Evolutionary conservation across 2,888 invertebrate genomes (phyloP), one percentile per base, ranked within the genome.

Genomic region (Drosophila ezoana): DNA sequence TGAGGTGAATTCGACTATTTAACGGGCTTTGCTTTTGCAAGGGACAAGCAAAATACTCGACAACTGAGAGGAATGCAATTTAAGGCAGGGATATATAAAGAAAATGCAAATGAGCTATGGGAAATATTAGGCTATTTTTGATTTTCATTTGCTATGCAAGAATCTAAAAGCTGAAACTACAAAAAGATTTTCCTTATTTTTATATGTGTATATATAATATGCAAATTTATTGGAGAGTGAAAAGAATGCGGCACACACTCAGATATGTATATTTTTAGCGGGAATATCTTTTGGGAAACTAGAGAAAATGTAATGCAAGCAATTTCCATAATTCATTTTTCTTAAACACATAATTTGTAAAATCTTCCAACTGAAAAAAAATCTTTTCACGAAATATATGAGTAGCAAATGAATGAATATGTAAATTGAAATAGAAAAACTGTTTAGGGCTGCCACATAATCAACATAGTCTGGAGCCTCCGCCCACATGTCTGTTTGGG

Each of bases 351-450:
- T 38, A 23, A 51, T 44, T 44, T 53, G 10, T 32, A 44, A 32
- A 6, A 16, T 5, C 18, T 49, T 28, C 1, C 28, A 28, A 28
- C 23, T 23, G 8, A n/a, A 23, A 23, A 23, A 23, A 23, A 23
- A 23, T 23, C 23, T 23, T 8, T 23, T 8, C 1, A 4, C 4
- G 4, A 18, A 5, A 41, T 9, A 33, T 13, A 20, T 8, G 28
- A 28, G 28, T 8, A 8, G 16, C 23, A 18, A 28, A 43, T 38
- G 6, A 49, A 48, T 32, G 45, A 49, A 51, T 64, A 76, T 76
- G 72, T 35, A 73, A 73, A 73, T 64, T 16, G 18, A 54, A 58
- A 35, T 37, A 32, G 23, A n/a, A 9, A 47, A 65, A 33, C 23
- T 52, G 14, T 18, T 8, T 8, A 18, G 49, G 13, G 0, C n/a